Evolutionary conservation across 2,888 invertebrate species (phyloP).

Genomic region (Cephus spinipes): DNA sequence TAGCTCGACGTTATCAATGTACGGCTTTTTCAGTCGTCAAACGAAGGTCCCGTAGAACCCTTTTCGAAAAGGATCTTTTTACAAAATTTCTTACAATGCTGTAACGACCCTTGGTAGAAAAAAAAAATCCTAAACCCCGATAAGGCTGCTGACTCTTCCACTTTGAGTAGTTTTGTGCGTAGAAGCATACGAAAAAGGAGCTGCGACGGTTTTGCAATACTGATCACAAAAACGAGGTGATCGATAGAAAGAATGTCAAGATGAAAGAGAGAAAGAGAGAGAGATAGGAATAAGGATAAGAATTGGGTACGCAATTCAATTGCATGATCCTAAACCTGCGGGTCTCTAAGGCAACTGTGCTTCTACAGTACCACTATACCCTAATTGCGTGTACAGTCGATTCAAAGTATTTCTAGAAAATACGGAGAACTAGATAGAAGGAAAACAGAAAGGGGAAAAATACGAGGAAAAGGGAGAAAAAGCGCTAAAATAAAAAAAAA

Average conservation of each 20-base stretch:
- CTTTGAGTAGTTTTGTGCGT: not conserved
- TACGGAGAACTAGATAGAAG: rapidly evolving
- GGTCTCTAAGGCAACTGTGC: too few species aligned
- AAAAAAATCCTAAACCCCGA: too few species aligned
- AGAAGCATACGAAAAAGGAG: not conserved
- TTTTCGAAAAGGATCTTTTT: not conserved
- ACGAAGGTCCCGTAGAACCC: not conserved
- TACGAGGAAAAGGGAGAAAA: rapidly evolving
- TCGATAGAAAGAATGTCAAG: not conserved
- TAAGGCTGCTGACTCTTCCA: not conserved
- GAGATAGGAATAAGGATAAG: too few species aligned
- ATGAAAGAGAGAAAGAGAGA: not conserved
- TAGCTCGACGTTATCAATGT: not conserved
- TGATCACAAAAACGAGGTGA: not conserved
- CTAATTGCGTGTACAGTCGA: too few species aligned
- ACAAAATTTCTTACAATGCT: not conserved
- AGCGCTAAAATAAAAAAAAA: too few species aligned
- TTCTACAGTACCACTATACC: too few species aligned
- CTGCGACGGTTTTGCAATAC: not conserved
- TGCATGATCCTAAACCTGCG: too few species aligned
- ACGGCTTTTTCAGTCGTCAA: not conserved
- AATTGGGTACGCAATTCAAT: too few species aligned
- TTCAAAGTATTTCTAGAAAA: too few species aligned
- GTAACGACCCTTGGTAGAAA: not conserved
- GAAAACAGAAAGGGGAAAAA: too few species aligned